A percentile compares a stretch with the other conserved stretches of the same genome.
Evolutionary conservation across 2,888 invertebrate species (phyloP).

Genomic region (Macaria liturata): DNA sequence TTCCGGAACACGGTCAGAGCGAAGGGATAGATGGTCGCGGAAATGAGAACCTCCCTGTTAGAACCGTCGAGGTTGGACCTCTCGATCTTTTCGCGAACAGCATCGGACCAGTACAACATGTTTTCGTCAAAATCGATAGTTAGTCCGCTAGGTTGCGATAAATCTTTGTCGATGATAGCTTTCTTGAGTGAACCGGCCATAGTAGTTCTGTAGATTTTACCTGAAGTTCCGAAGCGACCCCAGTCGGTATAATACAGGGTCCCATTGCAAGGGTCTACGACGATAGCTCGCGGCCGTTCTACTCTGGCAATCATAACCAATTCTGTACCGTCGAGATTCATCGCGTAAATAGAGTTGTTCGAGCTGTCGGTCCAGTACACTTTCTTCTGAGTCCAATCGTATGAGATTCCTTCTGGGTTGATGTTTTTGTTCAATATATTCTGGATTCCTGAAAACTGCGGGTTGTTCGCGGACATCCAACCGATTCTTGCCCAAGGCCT

Average conservation of each 20-base stretch:
- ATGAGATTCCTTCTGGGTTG: conserved; percentile 96
- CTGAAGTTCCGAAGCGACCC: conserved; percentile 96
- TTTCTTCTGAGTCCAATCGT: conserved; percentile 99
- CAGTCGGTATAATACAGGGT: conserved; percentile 98
- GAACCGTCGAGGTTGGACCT: conserved; percentile 94
- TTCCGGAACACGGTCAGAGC: conserved; percentile 95
- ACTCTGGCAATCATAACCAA: conserved; percentile 96
- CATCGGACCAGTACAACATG: conserved; percentile 98
- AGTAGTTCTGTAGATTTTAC: conserved; percentile 96
- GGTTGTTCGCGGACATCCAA: conserved; percentile 89
- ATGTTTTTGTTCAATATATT: conserved; percentile 90
- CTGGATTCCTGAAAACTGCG: conserved; percentile 84
- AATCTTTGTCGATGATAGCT: conserved; percentile 93
- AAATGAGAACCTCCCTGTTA: conserved; percentile 91
- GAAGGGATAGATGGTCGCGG: conserved; percentile 97
- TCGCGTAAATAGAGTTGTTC: conserved; percentile 96
- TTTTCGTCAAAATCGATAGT: conserved; percentile 97
- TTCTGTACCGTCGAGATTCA: conserved; percentile 94
- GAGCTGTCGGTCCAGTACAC: conserved; percentile 99
- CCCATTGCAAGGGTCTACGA: conserved; percentile 98
- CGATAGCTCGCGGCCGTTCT: conserved; percentile 96
- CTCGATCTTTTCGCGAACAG: conserved; percentile 97
- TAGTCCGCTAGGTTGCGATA: conserved; percentile 97
- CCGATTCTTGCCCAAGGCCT: conserved; percentile 95
- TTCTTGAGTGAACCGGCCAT: conserved; percentile 97